A percentile compares a stretch with the other conserved stretches of the same genome.
Evolutionary conservation across 2,797 vertebrate genomes (phyloP).

Genomic region (Mus caroli): DNA sequence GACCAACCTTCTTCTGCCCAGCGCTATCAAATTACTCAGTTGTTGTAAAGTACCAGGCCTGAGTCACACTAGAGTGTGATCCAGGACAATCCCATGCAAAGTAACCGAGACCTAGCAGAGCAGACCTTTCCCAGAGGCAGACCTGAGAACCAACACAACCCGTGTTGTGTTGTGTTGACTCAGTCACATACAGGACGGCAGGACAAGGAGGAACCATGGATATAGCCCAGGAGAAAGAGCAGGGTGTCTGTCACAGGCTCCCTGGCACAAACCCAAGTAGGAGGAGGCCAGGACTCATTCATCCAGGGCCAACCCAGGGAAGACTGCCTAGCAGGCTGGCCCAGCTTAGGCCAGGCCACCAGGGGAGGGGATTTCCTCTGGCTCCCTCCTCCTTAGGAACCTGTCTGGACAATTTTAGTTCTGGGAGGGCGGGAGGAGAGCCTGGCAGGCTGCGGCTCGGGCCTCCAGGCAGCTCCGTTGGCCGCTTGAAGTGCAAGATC

Average conservation of each 20-base stretch:
- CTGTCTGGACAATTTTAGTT: background rate
- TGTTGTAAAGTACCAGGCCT: background rate
- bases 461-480: background rate
- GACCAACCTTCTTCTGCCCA: background rate
- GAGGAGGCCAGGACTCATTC: constrained; percentile 64
- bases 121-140: background rate
- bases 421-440: background rate
- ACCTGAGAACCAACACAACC: background rate
- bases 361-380: constrained; percentile 73
- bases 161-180: too few species aligned
- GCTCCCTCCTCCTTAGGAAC: constrained; percentile 46
- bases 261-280: constrained; percentile 67
- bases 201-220: background rate
- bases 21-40: background rate
- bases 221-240: constrained; percentile 1
- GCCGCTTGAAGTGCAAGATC: background rate
- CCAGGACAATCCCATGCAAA: background rate
- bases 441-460: background rate
- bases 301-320: constrained; percentile 68
- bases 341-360: background rate
- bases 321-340: constrained; percentile 30
- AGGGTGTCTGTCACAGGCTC: constrained; percentile 10
- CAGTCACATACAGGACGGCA: background rate
- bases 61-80: background rate
- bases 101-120: background rate